These are phyloP conservation scores for Silurus glanis DNA, from an alignment of 2,113 vertebrate species.

Conservation along the genomic window DNA sequence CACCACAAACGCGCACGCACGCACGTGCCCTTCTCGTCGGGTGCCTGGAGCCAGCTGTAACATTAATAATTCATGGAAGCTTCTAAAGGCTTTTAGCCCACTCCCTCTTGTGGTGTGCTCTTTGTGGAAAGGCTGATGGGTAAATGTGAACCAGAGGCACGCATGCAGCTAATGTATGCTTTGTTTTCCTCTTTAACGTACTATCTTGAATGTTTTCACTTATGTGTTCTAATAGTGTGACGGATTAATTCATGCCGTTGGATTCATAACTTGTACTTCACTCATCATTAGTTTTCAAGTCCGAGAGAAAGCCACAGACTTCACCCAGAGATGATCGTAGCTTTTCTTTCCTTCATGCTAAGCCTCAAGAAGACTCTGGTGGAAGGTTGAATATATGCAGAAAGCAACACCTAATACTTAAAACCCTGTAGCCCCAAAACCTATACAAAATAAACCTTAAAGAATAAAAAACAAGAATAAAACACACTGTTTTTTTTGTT, in stretches of 20 bases:
- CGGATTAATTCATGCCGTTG: not conserved
- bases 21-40: not conserved
- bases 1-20: conserved; percentile 18
- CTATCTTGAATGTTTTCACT: not conserved
- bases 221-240: not conserved
- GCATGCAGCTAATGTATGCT: conserved; percentile 23
- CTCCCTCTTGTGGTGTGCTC: conserved; percentile 9
- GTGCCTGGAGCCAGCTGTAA: conserved; percentile 21
- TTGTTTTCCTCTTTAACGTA: conserved; percentile 20
- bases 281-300: not conserved
- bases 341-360: not conserved
- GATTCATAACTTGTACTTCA: conserved; percentile 9
- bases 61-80: conserved; percentile 42
- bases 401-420: not conserved
- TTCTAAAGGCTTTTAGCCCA: conserved; percentile 32
- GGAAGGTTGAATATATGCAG: not conserved
- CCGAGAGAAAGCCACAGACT: not conserved
- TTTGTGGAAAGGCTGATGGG: conserved; percentile 21
- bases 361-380: conserved; percentile 1
- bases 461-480: not conserved
- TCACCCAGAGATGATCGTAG: not conserved
- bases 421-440: not conserved
- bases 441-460: not conserved
- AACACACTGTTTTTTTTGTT: not conserved
- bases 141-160: conserved; percentile 21